phyloP scores from a whole-genome alignment of 2,113 vertebrate species.

The Toxotes jaculatrix region DNA sequence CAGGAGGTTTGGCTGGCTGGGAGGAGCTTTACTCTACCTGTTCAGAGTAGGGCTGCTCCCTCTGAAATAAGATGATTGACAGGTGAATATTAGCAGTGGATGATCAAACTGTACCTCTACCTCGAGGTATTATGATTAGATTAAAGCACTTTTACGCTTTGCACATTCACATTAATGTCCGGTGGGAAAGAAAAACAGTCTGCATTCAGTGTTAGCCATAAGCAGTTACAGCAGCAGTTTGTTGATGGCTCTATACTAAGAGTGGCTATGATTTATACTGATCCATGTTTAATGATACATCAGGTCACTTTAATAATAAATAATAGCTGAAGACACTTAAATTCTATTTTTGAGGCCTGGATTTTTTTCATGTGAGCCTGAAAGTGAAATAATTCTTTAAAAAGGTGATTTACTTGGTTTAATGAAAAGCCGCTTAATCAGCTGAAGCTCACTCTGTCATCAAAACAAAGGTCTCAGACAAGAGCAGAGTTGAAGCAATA shows the following conservation, averaged over 20 bases:
- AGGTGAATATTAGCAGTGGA: conserved; percentile 80
- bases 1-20: conserved; percentile 59
- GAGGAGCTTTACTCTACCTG: conserved; percentile 87
- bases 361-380: conserved; percentile 9
- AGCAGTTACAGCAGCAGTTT: conserved; percentile 31
- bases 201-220: conserved; percentile 53
- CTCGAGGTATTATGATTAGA: conserved; percentile 57
- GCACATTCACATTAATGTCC: conserved; percentile 53
- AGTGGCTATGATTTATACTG: not conserved
- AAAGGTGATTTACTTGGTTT: not conserved
- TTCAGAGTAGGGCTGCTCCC: conserved; percentile 84
- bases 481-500: not conserved
- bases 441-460: not conserved
- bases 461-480: conserved; percentile 5
- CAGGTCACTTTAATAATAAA: not conserved
- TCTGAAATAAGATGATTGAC: conserved; percentile 88
- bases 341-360: conserved; percentile 6
- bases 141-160: conserved; percentile 29
- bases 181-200: conserved; percentile 25
- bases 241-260: not conserved
- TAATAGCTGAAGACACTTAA: not conserved
- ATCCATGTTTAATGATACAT: conserved; percentile 18
- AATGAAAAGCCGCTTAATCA: not conserved
- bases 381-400: not conserved
- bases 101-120: conserved; percentile 51